Base-by-base conservation (phyloP, 2,113 vertebrate genomes). In the Zapornia atra region DNA sequence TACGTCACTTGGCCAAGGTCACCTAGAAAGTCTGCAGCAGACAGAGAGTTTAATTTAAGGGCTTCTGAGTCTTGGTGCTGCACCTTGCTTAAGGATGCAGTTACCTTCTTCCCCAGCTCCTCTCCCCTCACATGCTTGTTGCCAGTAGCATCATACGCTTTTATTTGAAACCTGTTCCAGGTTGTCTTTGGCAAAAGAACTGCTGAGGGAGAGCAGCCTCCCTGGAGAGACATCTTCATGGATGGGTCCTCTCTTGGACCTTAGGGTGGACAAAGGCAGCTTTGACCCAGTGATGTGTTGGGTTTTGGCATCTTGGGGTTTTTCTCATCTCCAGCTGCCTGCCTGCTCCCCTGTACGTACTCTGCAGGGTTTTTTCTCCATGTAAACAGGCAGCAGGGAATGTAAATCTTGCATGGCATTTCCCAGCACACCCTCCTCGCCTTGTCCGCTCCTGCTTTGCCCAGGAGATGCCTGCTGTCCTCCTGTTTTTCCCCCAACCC, bases 351-450 rank as follows among this genome's bases (percentile, higher is more conserved):
- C 25, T 38, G n/a, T 76, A 48, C 0, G 10, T 64, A 85, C 75
- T 44, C 92, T 85, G 63, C 71, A 86, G 95, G 90, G 94, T 94
- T 90, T 90, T 93, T 80, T 90, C 87, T 94, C 82, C 87, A 28
- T 87, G 82, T 96, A 93, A 96, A 86, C 93, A 95, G 63, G 54
- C 84, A 86, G 71, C 2, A 4, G 95, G 78, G 80, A 96, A 93
- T 94, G 97, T 93, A 92, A 96, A 95, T 80, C 88, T 82, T 93
- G 92, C 50, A 65, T 93, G 88, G 91, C 76, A 94, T 95, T 96
- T 95, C 65, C 51, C 94, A 95, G 92, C 82, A 64, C 54, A 46
- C 76, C 17, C 81, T 94, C 26, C 66, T 95, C 34, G 4, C 61
- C 33, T 31, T 89, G 76, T 25, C 28, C 2, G 11, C 65, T 78